phyloP scores from a whole-genome alignment of 2,888 invertebrate genomes.

The Athrips mouffetella region DNA sequence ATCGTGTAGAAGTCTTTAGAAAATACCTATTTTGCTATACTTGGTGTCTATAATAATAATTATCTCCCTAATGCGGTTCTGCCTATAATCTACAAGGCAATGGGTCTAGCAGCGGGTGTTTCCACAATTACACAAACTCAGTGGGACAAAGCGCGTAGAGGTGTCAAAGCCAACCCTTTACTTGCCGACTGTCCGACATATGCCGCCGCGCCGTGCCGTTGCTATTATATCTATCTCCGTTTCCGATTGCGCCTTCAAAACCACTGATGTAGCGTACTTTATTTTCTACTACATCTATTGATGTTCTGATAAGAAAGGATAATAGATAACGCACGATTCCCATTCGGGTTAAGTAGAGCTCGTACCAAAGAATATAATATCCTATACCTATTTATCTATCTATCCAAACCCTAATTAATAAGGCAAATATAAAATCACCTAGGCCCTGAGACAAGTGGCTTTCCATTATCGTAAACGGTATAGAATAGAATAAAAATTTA shows the following conservation, averaged over 20 bases:
- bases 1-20: no score
- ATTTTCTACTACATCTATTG: no score
- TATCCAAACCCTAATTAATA: no score
- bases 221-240: slow-evolving; percentile 27
- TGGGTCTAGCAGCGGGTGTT: slow-evolving; percentile 43
- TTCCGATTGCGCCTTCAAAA: slow-evolving; percentile 48
- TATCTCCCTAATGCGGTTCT: slow-evolving; percentile 23
- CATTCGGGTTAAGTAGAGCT: no score
- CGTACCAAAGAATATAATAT: no score
- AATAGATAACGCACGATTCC: no score
- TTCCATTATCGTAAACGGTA: no score
- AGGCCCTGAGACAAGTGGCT: no score
- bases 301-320: background rate
- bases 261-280: slow-evolving; percentile 31
- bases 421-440: no score
- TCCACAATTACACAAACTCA: slow-evolving; percentile 53
- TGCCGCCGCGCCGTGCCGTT: slow-evolving; percentile 38
- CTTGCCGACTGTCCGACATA: slow-evolving; percentile 35
- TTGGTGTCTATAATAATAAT: background rate
- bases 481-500: no score
- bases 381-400: no score
- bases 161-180: slow-evolving; percentile 71
- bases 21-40: no score
- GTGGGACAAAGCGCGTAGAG: slow-evolving; percentile 46
- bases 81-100: slow-evolving; percentile 44